These are phyloP conservation scores for Chaetodon auriga DNA, from an alignment of 2,113 vertebrate species.

Conservation along the genomic window DNA sequence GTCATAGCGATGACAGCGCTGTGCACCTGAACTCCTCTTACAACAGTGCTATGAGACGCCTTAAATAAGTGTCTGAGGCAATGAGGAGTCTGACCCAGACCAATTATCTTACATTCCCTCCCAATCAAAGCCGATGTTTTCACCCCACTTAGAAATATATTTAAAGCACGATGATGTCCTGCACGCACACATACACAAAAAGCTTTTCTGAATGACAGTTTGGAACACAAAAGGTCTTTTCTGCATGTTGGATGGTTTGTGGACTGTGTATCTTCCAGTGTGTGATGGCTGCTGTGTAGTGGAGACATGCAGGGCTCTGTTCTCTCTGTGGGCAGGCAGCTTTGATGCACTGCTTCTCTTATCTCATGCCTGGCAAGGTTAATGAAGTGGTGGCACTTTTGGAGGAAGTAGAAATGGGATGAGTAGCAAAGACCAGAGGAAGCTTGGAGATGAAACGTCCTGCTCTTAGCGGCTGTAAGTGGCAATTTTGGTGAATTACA, in stretches of 20 bases:
- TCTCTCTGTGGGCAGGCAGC: constrained; percentile 83
- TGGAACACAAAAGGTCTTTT: constrained; percentile 74
- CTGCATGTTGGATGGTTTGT: constrained; percentile 65
- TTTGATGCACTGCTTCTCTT: constrained; percentile 87
- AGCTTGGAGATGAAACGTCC: constrained; percentile 86
- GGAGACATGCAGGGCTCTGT: constrained; percentile 76
- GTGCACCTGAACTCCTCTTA: constrained; percentile 52
- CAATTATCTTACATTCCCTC: constrained; percentile 55
- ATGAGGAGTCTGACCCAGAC: constrained; percentile 42
- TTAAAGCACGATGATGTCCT: constrained; percentile 53
- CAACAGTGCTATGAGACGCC: constrained; percentile 25
- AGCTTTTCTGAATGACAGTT: constrained; percentile 66
- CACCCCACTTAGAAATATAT: constrained; percentile 37
- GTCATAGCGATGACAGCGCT: constrained; percentile 42
- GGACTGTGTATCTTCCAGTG: constrained; percentile 58
- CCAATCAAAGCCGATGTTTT: constrained; percentile 50
- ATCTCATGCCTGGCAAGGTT: constrained; percentile 87
- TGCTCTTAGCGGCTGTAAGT: constrained; percentile 85
- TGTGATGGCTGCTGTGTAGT: constrained; percentile 75
- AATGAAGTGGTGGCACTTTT: constrained; percentile 89
- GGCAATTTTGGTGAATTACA: constrained; percentile 88
- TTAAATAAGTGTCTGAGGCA: constrained; percentile 32
- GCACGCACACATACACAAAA: constrained; percentile 21
- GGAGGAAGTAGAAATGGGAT: constrained; percentile 86
- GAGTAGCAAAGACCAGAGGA: constrained; percentile 86